Base-by-base conservation (phyloP, 2,888 invertebrate genomes). In the Aspidiotus rigidus region DNA sequence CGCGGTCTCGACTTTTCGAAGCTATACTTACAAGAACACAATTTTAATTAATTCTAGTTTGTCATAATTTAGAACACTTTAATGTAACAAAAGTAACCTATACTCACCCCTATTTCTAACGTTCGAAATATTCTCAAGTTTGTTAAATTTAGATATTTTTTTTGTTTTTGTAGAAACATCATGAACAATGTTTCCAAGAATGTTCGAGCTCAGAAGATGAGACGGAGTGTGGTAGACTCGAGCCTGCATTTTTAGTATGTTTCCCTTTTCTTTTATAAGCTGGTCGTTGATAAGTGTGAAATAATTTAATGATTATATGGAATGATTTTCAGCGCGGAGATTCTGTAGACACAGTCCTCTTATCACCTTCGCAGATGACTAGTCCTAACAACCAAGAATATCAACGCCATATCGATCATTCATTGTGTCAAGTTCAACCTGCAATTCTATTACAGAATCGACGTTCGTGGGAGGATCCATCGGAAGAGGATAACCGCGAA, bases 401-500 rank as follows among this genome's bases (percentile, higher is more conserved):
- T 17, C 64, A 61, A 40, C 57, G 44, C n/a, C 60, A 53, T 16
- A 13, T 67, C 11, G 62, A 71, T 0, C 44, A 72, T 3, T 10
- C 40, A 0, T 44, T 16, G 10, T 53, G 49, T 59, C 60, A 15
- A 9, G 39, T 61, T 7, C 56, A 41, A 11, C 66, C 66, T 8
- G 49, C 41, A n/a, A 59, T 66, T 13, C 13, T 44, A 59, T 16
- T 55, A n/a, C 40, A 53, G 49, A 53, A 62, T 55, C 61, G 69
- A 17, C 69, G 69, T 39, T 86, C 87, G 7, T 88, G 87, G 87
- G 87, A 88, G 72, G 86, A 87, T 72, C 84, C 85, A 72, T 85
- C 85, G 71, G 85, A 86, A 74, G 85, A 85, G 73, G 88, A 88
- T 74, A 84, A 83, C 16, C 80, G 86, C 75, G 86, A 87, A 74